Percentiles rank a stretch among this genome's conserved stretches.
phyloP scores from a whole-genome alignment of 2,113 vertebrate species.

The Meleagris gallopavo region DNA sequence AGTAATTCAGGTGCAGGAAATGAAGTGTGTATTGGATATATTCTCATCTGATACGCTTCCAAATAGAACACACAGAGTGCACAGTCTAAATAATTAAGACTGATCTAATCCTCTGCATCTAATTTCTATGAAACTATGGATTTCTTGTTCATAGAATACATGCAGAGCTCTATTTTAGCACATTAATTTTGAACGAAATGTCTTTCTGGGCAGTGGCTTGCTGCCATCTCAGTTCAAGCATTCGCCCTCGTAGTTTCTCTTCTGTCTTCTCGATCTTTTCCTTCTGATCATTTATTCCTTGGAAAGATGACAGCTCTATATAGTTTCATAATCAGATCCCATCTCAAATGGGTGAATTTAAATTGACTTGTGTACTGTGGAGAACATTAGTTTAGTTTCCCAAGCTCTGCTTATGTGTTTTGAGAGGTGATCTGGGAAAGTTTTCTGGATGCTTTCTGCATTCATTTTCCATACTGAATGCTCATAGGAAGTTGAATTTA shows the following conservation, averaged over 20 bases:
- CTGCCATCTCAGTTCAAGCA: not conserved
- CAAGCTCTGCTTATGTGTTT: not conserved
- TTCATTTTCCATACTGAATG: accelerated
- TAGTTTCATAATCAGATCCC: not conserved
- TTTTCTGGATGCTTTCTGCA: not conserved
- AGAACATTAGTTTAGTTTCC: accelerated
- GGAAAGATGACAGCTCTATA: not conserved
- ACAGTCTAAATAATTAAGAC: not conserved
- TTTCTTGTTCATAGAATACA: not conserved
- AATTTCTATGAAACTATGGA: not conserved
- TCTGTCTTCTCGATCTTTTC: not conserved
- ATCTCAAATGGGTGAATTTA: not conserved
- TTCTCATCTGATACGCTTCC: not conserved
- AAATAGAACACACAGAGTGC: not conserved
- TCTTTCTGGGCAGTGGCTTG: not conserved
- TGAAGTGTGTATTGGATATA: not conserved
- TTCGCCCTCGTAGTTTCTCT: not conserved
- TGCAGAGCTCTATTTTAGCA: not conserved
- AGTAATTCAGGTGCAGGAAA: not conserved
- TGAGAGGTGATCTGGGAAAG: not conserved
- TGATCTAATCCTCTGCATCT: not conserved
- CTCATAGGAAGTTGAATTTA: not conserved
- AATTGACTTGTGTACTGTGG: not conserved
- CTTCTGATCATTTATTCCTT: not conserved
- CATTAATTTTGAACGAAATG: not conserved